Conservation (phyloP, 2,888 invertebrate genomes). For the Andrena flavipes region DNA sequence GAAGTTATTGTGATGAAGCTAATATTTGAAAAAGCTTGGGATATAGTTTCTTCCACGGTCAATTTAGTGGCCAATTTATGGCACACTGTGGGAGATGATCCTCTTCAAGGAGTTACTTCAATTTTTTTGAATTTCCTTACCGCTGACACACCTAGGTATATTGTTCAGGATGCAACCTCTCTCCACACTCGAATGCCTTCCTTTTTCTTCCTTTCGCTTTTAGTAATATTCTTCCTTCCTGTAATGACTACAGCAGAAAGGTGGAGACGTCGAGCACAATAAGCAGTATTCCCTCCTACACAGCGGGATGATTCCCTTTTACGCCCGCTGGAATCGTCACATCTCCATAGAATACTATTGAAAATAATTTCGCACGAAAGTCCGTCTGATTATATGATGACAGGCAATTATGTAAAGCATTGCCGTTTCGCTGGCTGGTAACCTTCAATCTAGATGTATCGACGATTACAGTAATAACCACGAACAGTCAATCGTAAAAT, state of each 20-base stretch:
- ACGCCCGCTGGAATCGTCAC: slow-evolving; percentile 20
- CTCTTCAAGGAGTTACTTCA: neutral
- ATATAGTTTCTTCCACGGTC: too few species aligned
- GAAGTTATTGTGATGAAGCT: too few species aligned
- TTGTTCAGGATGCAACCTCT: neutral
- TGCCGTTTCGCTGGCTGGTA: slow-evolving; percentile 6
- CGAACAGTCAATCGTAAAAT: slow-evolving; percentile 27
- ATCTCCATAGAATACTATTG: slow-evolving; percentile 35
- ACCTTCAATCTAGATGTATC: slow-evolving; percentile 17
- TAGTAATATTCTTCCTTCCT: slow-evolving; percentile 38
- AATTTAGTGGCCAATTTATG: too few species aligned
- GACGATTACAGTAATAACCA: slow-evolving; percentile 25
- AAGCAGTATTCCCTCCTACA: slow-evolving; percentile 33
- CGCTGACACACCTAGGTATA: neutral
- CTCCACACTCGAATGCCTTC: neutral
- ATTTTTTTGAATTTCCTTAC: neutral
- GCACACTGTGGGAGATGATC: neutral
- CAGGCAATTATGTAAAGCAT: slow-evolving; percentile 45
- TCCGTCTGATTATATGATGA: slow-evolving; percentile 39
- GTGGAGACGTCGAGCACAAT: slow-evolving; percentile 26
- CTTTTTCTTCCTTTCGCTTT: neutral
- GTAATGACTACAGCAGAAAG: slow-evolving; percentile 35
- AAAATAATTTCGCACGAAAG: slow-evolving; percentile 28
- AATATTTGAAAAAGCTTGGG: too few species aligned
- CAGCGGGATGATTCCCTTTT: slow-evolving; percentile 18